phyloP scores from a whole-genome alignment of 2,888 invertebrate genomes.

The Drosophila sordidapex region DNA sequence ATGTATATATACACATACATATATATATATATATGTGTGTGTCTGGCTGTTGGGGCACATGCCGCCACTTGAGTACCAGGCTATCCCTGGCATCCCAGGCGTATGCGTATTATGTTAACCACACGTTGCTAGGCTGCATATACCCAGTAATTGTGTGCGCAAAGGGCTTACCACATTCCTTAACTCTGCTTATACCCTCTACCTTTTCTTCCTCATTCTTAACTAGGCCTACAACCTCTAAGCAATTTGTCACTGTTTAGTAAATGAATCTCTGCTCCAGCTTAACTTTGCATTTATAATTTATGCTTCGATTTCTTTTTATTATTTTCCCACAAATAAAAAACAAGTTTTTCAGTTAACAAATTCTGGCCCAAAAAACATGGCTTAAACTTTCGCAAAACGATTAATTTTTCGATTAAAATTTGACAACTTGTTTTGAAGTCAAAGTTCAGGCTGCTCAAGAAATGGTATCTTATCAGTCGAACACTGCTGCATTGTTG shows the following conservation, averaged over 20 bases:
- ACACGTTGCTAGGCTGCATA: neutral
- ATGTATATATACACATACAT: too few species aligned
- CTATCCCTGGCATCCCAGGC: conserved; percentile 47
- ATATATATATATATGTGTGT: neutral
- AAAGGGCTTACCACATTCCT: neutral
- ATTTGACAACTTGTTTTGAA: neutral
- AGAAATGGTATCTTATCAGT: neutral
- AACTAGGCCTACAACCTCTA: neutral
- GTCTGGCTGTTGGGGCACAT: neutral
- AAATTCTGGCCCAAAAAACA: neutral
- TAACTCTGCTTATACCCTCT: neutral
- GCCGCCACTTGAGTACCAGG: conserved; percentile 16
- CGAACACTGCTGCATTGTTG: neutral
- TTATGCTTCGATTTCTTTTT: neutral
- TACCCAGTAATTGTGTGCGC: conserved; percentile 15
- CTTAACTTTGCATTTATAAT: neutral
- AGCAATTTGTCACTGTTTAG: neutral
- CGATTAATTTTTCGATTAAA: neutral
- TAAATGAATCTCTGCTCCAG: neutral
- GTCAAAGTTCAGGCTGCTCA: neutral
- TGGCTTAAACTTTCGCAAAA: neutral
- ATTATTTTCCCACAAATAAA: neutral
- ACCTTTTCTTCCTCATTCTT: neutral
- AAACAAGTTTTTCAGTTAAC: neutral
- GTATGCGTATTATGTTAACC: conserved; percentile 54